Evolutionary conservation across 1,140 invertebrate genomes (phyloP).

Genomic region (Drosophila setifemur): DNA sequence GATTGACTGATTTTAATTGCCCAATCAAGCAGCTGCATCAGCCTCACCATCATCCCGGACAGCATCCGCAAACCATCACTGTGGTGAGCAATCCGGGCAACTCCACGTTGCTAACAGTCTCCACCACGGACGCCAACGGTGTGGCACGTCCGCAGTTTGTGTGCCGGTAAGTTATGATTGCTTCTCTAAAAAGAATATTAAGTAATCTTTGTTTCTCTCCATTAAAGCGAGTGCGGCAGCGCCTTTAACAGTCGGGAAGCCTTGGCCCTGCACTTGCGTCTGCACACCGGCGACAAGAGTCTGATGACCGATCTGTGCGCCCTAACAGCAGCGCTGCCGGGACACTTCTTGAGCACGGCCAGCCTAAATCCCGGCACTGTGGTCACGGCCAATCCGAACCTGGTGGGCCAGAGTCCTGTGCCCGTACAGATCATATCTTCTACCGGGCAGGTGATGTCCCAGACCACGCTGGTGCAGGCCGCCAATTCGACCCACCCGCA

Average conservation of each 20-base stretch:
- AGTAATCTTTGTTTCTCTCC: not conserved
- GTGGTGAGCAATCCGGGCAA: constrained; percentile 80
- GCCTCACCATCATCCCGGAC: constrained; percentile 82
- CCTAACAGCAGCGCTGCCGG: constrained; percentile 88
- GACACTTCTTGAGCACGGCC: constrained; percentile 85
- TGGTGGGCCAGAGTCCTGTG: constrained; percentile 76
- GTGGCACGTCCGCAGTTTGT: constrained; percentile 78
- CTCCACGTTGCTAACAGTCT: constrained; percentile 72
- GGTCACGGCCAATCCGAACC: constrained; percentile 77
- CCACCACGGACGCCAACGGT: constrained; percentile 69
- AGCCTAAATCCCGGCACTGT: constrained; percentile 83
- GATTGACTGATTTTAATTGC: constrained; percentile 59
- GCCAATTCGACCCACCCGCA: constrained; percentile 78
- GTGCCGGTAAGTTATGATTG: constrained; percentile 78
- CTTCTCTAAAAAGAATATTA: not conserved
- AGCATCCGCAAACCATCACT: constrained; percentile 80
- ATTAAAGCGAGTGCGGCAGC: constrained; percentile 86
- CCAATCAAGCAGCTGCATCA: constrained; percentile 76
- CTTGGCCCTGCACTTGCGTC: constrained; percentile 89
- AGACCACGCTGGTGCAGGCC: constrained; percentile 81
- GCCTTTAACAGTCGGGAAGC: constrained; percentile 88
- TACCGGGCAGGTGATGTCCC: constrained; percentile 80
- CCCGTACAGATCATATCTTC: constrained; percentile 82
- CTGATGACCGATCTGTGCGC: constrained; percentile 93
- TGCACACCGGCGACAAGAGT: constrained; percentile 92